A percentile compares a stretch with the other conserved stretches of the same genome.
These are phyloP conservation scores for Microctenopoma lineatum DNA, from an alignment of 2,797 vertebrate species.

Conservation along the genomic window DNA sequence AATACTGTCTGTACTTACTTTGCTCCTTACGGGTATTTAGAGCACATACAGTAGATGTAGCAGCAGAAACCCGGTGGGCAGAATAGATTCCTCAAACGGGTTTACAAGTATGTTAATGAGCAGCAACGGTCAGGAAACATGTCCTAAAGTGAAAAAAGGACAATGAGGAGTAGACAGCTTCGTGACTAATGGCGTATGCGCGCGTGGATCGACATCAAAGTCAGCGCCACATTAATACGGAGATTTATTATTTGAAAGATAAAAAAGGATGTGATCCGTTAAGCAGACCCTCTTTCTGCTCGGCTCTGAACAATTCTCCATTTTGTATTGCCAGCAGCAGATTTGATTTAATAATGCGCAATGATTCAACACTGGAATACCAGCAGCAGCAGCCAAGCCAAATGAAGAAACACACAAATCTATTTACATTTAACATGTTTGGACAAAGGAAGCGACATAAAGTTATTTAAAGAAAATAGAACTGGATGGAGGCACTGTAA, in stretches of 20 bases:
- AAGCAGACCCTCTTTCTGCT: conserved; percentile 52
- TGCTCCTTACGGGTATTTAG: not conserved
- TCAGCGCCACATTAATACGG: conserved; percentile 58
- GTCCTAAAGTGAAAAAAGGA: conserved; percentile 15
- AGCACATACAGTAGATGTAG: conserved; percentile 11
- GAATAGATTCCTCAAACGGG: conserved; percentile 1
- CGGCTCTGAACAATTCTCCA: conserved; percentile 51
- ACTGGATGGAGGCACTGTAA: conserved; percentile 18
- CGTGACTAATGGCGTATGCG: conserved; percentile 45
- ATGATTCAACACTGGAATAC: conserved; percentile 58
- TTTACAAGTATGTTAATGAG: conserved; percentile 25
- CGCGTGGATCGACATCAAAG: conserved; percentile 67
- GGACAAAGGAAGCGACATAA: conserved; percentile 12
- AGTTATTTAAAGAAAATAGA: conserved; percentile 38
- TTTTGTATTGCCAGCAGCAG: conserved; percentile 67
- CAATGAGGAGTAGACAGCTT: conserved; percentile 38
- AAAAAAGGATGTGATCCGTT: conserved; percentile 60
- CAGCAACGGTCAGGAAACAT: conserved; percentile 45
- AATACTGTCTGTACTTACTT: not conserved
- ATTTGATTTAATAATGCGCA: conserved; percentile 70
- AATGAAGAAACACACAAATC: conserved; percentile 35
- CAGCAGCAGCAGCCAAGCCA: conserved; percentile 23
- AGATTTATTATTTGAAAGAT: conserved; percentile 68
- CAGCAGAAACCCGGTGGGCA: too few species aligned
- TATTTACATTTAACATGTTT: conserved; percentile 30